Conservation (phyloP, 2,888 invertebrate genomes). For the Branchipolynoe longqiensis region DNA sequence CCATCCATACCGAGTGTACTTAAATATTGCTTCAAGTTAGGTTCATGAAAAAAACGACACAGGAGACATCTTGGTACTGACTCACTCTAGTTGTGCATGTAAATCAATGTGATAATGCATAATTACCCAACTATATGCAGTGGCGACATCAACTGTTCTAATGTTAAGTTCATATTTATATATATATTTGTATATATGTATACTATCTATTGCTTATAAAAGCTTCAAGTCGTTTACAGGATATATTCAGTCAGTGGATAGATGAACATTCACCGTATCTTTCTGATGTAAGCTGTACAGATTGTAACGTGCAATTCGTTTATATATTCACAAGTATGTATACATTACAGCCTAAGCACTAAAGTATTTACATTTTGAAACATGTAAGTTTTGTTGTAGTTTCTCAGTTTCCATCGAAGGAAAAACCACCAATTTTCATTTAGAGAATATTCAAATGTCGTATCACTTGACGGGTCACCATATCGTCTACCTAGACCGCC, state of each 20-base stretch:
- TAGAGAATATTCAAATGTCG: not conserved
- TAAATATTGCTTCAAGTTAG: too few relatives aligned
- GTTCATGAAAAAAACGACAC: too few relatives aligned
- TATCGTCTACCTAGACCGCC: not conserved
- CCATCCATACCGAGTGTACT: too few relatives aligned
- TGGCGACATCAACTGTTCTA: too few relatives aligned
- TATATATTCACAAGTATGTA: not conserved
- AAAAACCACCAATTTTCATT: constrained; percentile 10
- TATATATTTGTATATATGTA: too few relatives aligned
- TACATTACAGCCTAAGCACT: too few relatives aligned
- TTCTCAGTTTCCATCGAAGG: not conserved
- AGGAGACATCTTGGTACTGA: too few relatives aligned
- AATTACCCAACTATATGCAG: too few relatives aligned
- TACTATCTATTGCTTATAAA: constrained; percentile 30
- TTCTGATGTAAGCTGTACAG: not conserved
- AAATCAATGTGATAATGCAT: too few relatives aligned
- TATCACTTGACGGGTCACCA: not conserved
- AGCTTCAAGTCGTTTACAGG: constrained; percentile 16
- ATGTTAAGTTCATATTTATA: too few relatives aligned
- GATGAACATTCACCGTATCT: not conserved
- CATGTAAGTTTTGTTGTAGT: constrained; percentile 3
- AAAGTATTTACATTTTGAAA: not conserved
- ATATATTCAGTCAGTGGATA: not conserved
- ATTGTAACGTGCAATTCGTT: not conserved
- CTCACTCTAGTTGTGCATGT: too few relatives aligned